phyloP scores from a whole-genome alignment of 2,113 vertebrate species.

The Hemibagrus wyckioides region DNA sequence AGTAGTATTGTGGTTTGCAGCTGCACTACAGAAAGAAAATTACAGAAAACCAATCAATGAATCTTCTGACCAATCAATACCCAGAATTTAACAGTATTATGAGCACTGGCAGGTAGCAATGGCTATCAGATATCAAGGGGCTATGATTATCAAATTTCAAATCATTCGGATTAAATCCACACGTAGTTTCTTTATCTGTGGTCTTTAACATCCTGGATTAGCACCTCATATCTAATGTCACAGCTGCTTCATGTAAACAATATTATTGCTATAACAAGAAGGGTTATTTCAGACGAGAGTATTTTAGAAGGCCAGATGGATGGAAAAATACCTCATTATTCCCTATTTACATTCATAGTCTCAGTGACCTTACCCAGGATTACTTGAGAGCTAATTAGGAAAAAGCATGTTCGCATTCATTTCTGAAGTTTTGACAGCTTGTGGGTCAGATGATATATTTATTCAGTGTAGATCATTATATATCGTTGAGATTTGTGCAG shows the following conservation, averaged over 20 bases:
- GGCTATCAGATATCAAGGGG: not conserved
- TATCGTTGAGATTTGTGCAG: not conserved
- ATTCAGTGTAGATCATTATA: not conserved
- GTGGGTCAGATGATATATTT: not conserved
- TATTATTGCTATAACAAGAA: slow-evolving; percentile 35
- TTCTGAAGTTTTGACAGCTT: not conserved
- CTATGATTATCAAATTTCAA: not conserved
- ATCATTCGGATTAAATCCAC: not conserved
- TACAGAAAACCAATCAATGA: not conserved
- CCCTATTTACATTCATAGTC: slow-evolving; percentile 22
- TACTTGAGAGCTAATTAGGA: slow-evolving; percentile 30
- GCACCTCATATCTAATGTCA: slow-evolving; percentile 44
- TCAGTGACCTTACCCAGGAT: slow-evolving; percentile 41
- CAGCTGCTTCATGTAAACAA: slow-evolving; percentile 42
- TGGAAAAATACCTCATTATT: slow-evolving; percentile 49
- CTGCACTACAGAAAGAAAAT: not conserved
- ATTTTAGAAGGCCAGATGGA: slow-evolving; percentile 41
- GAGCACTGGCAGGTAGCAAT: not conserved
- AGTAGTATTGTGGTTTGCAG: not conserved
- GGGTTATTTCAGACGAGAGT: slow-evolving; percentile 42
- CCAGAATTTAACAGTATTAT: not conserved
- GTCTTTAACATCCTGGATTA: slow-evolving; percentile 30
- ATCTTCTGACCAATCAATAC: not conserved
- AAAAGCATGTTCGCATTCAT: not conserved
- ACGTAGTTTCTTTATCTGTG: slow-evolving; percentile 20